These are phyloP conservation scores for Anoplolepis gracilipes DNA, from an alignment of 1,140 invertebrate genomes.

Conservation along the genomic window DNA sequence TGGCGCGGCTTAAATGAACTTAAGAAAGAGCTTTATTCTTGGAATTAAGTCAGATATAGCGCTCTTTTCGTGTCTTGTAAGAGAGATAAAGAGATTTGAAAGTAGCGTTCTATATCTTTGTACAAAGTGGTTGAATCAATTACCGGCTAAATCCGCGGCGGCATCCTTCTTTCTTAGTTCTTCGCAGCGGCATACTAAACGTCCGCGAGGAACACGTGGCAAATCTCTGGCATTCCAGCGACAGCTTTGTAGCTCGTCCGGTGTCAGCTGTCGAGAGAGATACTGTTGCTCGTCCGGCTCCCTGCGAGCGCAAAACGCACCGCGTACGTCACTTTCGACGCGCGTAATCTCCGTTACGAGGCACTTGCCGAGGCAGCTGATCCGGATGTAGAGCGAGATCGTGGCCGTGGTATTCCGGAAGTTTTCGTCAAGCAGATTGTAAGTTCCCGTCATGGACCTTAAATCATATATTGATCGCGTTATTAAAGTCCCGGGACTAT, in stretches of 20 bases:
- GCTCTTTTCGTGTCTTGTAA: not conserved
- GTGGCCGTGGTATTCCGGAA: conserved; percentile 49
- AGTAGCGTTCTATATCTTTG: not conserved
- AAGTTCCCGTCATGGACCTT: conserved; percentile 76
- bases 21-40: not conserved
- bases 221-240: conserved; percentile 57
- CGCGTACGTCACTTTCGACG: not conserved
- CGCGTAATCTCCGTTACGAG: conserved; percentile 77
- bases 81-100: not conserved
- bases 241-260: conserved; percentile 58
- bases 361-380: conserved; percentile 78
- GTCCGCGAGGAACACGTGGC: conserved; percentile 5
- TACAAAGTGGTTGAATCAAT: conserved; percentile 6
- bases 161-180: not conserved
- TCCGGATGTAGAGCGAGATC: conserved; percentile 74
- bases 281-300: conserved; percentile 74
- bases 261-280: conserved; percentile 71
- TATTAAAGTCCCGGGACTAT: conserved; percentile 1
- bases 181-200: conserved; percentile 61
- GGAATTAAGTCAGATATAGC: not conserved
- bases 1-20: not conserved
- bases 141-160: not conserved
- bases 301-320: conserved; percentile 72
- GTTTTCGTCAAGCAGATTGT: conserved; percentile 65
- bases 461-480: not conserved